Conservation (phyloP, 1,140 invertebrate genomes). For the Aplysia californica region DNA sequence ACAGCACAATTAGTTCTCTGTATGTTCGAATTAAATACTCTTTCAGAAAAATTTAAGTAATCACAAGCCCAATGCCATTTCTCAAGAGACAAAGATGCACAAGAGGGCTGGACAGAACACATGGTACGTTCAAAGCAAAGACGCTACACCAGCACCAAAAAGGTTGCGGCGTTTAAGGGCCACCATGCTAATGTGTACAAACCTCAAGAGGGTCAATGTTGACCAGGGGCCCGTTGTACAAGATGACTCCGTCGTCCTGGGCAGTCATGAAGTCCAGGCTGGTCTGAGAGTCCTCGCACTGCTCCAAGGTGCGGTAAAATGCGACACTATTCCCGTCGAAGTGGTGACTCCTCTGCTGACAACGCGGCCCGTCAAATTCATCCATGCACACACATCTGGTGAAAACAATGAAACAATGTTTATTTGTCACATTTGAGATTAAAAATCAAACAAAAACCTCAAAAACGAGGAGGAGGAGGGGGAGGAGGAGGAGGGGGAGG, state of each 20-base stretch:
- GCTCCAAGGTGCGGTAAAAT: constrained; percentile 94
- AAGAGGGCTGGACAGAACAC: too few species aligned
- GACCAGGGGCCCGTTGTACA: constrained; percentile 95
- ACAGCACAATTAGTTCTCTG: too few species aligned
- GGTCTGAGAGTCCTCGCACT: constrained; percentile 95
- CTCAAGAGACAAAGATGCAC: too few species aligned
- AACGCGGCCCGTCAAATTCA: constrained; percentile 92
- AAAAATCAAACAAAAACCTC: not conserved
- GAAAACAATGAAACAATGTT: not conserved
- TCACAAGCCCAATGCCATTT: too few species aligned
- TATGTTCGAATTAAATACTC: too few species aligned
- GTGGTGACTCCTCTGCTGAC: constrained; percentile 93
- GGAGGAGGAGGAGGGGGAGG: too few species aligned
- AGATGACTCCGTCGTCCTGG: constrained; percentile 83
- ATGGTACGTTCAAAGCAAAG: too few species aligned
- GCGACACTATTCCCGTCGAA: constrained; percentile 82
- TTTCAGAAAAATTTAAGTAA: too few species aligned
- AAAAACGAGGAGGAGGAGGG: not conserved
- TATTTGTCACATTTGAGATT: too few species aligned
- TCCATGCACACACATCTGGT: constrained; percentile 76
- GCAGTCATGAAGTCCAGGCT: constrained; percentile 94
- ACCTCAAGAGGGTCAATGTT: constrained; percentile 69
- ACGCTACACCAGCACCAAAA: too few species aligned
- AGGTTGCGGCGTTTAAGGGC: too few species aligned
- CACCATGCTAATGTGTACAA: too few species aligned